Conservation (phyloP, 2,797 vertebrate genomes). For the Pangasius djambal region DNA sequence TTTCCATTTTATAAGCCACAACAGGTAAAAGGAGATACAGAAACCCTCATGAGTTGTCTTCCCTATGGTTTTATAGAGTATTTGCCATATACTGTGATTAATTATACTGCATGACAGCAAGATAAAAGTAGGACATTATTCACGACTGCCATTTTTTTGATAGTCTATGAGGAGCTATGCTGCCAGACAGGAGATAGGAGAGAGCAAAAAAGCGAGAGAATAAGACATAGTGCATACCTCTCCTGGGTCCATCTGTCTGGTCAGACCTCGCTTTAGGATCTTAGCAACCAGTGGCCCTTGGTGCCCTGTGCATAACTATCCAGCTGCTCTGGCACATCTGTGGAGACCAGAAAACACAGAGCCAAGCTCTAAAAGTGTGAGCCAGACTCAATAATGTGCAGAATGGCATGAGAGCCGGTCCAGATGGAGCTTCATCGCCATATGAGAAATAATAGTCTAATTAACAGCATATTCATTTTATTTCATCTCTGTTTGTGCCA, state of each 20-base stretch:
- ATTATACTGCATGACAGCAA: conserved; percentile 7
- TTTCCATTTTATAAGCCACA: background rate
- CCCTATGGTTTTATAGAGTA: background rate
- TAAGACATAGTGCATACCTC: conserved; percentile 19
- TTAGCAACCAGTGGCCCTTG: conserved; percentile 48
- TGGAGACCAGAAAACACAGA: conserved; percentile 16
- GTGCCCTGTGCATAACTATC: conserved; percentile 28
- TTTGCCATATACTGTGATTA: conserved; percentile 7
- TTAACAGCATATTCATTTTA: conserved; percentile 20
- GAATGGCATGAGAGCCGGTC: conserved; percentile 1
- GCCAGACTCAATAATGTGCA: background rate
- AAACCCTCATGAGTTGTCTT: background rate
- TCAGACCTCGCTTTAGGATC: conserved; percentile 31
- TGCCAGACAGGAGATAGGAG: conserved; percentile 11
- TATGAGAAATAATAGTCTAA: conserved; percentile 23
- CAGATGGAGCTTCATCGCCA: conserved; percentile 4
- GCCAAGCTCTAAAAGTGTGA: conserved; percentile 1
- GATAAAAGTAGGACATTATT: conserved; percentile 12
- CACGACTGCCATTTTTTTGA: background rate
- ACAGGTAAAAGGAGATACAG: background rate
- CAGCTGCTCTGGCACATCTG: conserved; percentile 45
- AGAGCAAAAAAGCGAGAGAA: background rate
- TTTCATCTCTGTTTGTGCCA: conserved; percentile 9
- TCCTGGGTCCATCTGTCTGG: conserved; percentile 45
- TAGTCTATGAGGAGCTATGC: conserved; percentile 5